Percentiles rank a stretch among this genome's conserved stretches.
Evolutionary conservation across 2,797 vertebrate species (phyloP).

Genomic region (Micromesistius poutassou): DNA sequence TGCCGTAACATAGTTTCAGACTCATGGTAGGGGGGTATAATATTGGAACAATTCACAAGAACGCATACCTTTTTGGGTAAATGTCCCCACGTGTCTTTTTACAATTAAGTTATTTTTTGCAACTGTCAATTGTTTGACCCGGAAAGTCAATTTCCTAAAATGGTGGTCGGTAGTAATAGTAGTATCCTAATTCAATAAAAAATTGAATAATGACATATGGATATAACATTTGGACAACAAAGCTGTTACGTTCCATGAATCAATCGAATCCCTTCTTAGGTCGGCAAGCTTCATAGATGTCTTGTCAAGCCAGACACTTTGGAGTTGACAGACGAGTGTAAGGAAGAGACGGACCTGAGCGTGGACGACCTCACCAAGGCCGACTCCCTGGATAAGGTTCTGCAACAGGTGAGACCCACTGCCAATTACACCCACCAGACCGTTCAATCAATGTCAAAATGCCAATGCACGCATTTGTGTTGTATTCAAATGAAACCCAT

Average conservation of each 20-base stretch:
- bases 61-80: conserved; percentile 69
- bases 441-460: background rate
- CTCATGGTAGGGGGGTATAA: conserved; percentile 10
- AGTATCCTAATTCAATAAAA: background rate
- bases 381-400: conserved; percentile 86
- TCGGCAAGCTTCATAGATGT: conserved; percentile 87
- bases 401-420: conserved; percentile 85
- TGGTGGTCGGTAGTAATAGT: conserved; percentile 18
- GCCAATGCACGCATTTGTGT: background rate
- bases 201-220: background rate
- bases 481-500: background rate
- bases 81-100: conserved; percentile 46
- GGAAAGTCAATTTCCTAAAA: conserved; percentile 37
- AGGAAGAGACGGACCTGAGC: conserved; percentile 83
- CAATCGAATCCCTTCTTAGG: conserved; percentile 72
- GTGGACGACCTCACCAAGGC: conserved; percentile 83
- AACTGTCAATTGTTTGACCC: conserved; percentile 53
- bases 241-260: conserved; percentile 51
- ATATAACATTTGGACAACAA: background rate
- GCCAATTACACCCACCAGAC: background rate
- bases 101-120: conserved; percentile 59
- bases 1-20: conserved; percentile 24
- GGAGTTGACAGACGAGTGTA: conserved; percentile 86
- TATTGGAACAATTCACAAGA: conserved; percentile 10
- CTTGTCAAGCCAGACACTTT: conserved; percentile 87